A percentile compares a stretch with the other conserved stretches of the same genome.
These are phyloP conservation scores for Otus sunia DNA, from an alignment of 2,113 vertebrate species.

Conservation along the genomic window DNA sequence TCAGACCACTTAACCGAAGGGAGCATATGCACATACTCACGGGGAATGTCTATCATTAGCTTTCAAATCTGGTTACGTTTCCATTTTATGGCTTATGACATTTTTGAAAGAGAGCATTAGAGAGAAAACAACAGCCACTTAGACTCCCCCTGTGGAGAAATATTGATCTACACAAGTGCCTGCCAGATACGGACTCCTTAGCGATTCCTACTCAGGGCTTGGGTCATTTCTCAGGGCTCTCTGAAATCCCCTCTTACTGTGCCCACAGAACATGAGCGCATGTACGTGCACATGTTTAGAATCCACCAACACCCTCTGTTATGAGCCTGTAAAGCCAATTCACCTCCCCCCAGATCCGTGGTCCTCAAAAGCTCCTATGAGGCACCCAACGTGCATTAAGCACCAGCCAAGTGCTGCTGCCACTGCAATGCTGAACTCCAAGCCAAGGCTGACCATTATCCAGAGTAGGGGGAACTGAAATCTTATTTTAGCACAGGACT, in stretches of 20 bases:
- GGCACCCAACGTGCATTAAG: not conserved
- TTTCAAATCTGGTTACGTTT: not conserved
- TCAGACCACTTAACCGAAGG: not conserved
- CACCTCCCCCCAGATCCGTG: not conserved
- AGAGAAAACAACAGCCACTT: not conserved
- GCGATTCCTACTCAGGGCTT: not conserved
- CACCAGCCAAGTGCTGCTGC: not conserved
- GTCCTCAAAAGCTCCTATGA: not conserved
- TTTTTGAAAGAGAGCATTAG: not conserved
- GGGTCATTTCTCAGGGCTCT: not conserved
- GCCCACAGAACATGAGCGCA: not conserved
- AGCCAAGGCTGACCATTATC: not conserved
- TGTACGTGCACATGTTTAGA: not conserved
- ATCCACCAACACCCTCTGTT: not conserved
- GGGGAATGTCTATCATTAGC: not conserved
- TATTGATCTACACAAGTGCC: not conserved
- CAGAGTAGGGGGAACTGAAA: not conserved
- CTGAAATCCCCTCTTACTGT: not conserved
- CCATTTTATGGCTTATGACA: not conserved
- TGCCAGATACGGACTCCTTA: not conserved
- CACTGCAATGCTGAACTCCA: not conserved
- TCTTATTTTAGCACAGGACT: not conserved
- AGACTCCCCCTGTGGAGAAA: not conserved
- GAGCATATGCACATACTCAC: not conserved
- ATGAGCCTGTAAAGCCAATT: not conserved